Evolutionary conservation across 2,797 vertebrate genomes (phyloP).

Genomic region (Poecile montanus): DNA sequence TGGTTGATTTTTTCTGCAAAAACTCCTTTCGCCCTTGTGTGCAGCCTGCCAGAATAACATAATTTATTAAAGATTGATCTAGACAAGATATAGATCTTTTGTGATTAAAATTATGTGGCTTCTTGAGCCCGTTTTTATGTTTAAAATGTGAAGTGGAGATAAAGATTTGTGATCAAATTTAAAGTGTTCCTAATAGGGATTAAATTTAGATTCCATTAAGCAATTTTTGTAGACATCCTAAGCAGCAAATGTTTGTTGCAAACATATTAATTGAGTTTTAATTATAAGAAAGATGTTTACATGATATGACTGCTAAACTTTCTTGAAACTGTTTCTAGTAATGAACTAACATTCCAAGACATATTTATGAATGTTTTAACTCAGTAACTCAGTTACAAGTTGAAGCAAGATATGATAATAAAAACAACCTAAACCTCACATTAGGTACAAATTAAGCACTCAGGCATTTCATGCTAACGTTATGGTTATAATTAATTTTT

Average conservation of each 20-base stretch:
- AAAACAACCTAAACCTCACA: conserved; percentile 22
- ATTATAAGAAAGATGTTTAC: conserved; percentile 51
- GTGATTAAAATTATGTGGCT: not conserved
- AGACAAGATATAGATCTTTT: not conserved
- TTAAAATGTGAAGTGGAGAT: conserved; percentile 5
- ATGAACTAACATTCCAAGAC: conserved; percentile 6
- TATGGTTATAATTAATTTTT: conserved; percentile 58
- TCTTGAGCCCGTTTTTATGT: conserved; percentile 19
- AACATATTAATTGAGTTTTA: conserved; percentile 63
- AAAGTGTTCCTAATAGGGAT: conserved; percentile 37
- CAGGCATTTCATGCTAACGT: conserved; percentile 6
- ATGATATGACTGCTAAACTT: conserved; percentile 49
- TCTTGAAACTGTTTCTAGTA: conserved; percentile 49
- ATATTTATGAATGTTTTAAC: conserved; percentile 13
- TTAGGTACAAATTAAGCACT: conserved; percentile 38
- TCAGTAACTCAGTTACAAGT: conserved; percentile 32
- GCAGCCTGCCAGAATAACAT: not conserved
- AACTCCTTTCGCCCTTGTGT: not conserved
- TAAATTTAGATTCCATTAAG: conserved; percentile 33
- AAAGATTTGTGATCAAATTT: conserved; percentile 43
- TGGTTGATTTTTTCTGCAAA: not conserved
- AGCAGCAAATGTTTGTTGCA: conserved; percentile 43
- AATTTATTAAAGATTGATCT: not conserved
- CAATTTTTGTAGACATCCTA: conserved; percentile 36
- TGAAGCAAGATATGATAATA: conserved; percentile 14